phyloP scores from a whole-genome alignment of 2,888 invertebrate genomes.

The Lampropteryx suffumata region DNA sequence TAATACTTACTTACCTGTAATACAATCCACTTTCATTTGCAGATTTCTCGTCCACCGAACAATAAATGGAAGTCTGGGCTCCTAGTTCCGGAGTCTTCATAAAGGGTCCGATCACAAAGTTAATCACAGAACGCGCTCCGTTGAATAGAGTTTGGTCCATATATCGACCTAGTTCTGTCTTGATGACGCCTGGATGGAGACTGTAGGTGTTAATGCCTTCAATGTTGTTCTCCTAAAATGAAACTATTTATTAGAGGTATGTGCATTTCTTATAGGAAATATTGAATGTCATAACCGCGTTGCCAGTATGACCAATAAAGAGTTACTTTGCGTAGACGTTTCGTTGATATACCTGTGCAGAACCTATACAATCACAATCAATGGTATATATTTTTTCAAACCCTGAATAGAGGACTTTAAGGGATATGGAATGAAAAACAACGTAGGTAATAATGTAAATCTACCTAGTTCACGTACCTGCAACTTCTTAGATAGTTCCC shows the following conservation, averaged over 20 bases:
- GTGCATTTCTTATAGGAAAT: no score
- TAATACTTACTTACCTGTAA: conserved; percentile 66
- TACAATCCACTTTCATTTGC: conserved; percentile 84
- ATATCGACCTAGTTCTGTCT: conserved; percentile 89
- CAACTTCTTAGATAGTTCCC: conserved; percentile 85
- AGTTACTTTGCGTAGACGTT: no score
- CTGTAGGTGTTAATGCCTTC: conserved; percentile 86
- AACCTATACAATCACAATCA: no score
- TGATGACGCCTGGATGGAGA: conserved; percentile 88
- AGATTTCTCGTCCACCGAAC: conserved; percentile 86
- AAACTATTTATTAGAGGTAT: no score
- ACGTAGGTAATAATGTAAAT: no score
- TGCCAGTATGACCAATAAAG: no score
- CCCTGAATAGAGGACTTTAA: no score
- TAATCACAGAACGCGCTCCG: conserved; percentile 68
- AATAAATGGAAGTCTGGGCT: conserved; percentile 90
- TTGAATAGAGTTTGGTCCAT: conserved; percentile 74
- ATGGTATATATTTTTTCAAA: no score
- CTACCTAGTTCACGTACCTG: conserved; percentile 71
- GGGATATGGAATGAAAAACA: no score
- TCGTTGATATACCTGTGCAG: no score
- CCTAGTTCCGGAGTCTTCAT: conserved; percentile 85
- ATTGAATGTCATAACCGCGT: no score
- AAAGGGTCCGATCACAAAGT: conserved; percentile 62
- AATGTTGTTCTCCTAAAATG: conserved; percentile 61